Evolutionary conservation across 2,797 vertebrate genomes (phyloP).

Genomic region (Gymnopithys bicolor): DNA sequence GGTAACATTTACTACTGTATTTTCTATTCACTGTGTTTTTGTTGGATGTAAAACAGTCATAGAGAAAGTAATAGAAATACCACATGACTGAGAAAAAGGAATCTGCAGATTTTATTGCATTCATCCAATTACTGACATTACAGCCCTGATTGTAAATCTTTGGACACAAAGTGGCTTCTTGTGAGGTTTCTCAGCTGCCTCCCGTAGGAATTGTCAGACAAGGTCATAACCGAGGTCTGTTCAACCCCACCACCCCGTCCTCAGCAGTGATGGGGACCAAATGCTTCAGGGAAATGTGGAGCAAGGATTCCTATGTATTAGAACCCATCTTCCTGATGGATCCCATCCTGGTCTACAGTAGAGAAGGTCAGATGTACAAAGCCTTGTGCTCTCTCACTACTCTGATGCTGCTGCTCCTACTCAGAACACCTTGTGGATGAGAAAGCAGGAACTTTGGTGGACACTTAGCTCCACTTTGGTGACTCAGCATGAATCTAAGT

Average conservation of each 20-base stretch:
- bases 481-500: neutral
- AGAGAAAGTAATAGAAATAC: conserved; percentile 56
- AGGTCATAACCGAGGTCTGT: neutral
- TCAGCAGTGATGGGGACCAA: neutral
- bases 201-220: neutral
- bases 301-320: neutral
- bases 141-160: conserved; percentile 4
- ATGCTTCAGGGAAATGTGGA: neutral
- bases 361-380: neutral
- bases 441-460: neutral
- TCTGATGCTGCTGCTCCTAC: neutral
- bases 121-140: neutral
- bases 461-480: neutral
- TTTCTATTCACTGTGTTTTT: conserved; percentile 54
- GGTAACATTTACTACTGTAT: conserved; percentile 37
- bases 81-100: neutral
- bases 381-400: neutral
- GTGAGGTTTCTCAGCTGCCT: conserved; percentile 16
- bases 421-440: neutral
- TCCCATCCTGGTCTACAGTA: neutral
- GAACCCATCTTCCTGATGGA: neutral
- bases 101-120: conserved; percentile 35
- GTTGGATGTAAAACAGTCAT: conserved; percentile 35
- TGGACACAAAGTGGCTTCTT: neutral
- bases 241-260: neutral